Evolutionary conservation across 2,797 vertebrate species (phyloP), one percentile per base, ranked within the genome.

Genomic region (Cynopterus sphinx): DNA sequence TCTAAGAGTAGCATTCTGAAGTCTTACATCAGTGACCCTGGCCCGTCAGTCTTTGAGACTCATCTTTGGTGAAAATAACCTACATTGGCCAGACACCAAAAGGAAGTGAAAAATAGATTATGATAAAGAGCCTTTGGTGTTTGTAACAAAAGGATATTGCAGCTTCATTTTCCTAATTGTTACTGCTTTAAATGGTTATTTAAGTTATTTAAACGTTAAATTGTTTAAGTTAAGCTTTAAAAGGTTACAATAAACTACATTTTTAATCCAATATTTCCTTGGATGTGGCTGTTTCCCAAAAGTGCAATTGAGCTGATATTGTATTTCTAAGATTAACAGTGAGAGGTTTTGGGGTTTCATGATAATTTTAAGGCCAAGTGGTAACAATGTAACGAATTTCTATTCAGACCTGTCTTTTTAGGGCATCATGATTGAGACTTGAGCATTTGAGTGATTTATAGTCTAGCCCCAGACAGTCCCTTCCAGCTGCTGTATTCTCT

Each of bases 41-140:
- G 92, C 90, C 75, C 49, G 6, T 87, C 95, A 93, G 96, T 92
- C 96, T 97, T 97, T 97, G 97, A 97, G 97, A 97, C 63, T 82
- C 85, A 90, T 74, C 96, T 83, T 96, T 94, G 96, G 96, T 90
- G 95, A 96, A 96, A 95, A 97, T 96, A 97, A 90, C 95, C 94
- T 87, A 63, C 41, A 83, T 87, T 0, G 17, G 87, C 84, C 81
- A 96, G 93, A 97, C 93, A 97, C 91, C 65, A 84, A 95, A 95
- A 96, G 90, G 94, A 90, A 88, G 87, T 91, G 31, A 43, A 92
- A 90, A 86, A 82, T 8, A 74, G 53, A 59, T 75, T 82, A 79
- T 77, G 61, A 81, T 87, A 83, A 89, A 93, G 59, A 87, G 53
- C 0, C 2, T 92, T 89, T 90, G 46, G 65, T 86, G 59, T 87